phyloP scores from a whole-genome alignment of 2,113 vertebrate species.

The Ctenomys sociabilis region DNA sequence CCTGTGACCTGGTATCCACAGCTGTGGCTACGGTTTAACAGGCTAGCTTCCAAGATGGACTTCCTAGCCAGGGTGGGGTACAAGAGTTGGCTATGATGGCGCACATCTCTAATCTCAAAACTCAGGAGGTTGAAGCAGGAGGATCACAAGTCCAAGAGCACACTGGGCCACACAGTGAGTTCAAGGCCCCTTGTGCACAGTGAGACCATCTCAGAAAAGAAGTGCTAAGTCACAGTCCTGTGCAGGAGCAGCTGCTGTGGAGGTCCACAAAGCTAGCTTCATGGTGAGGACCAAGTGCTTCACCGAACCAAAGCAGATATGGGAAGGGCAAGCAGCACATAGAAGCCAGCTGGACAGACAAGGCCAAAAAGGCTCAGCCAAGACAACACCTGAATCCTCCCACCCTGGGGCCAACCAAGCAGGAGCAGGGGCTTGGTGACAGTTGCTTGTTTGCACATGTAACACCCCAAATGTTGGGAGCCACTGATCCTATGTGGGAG shows the following conservation, averaged over 20 bases:
- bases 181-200: not conserved
- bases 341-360: not conserved
- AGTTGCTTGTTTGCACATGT: not conserved
- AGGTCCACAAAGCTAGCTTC: not conserved
- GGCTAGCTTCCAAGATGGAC: not conserved
- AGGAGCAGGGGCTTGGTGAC: not conserved
- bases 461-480: too few species aligned
- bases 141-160: not conserved
- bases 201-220: not conserved
- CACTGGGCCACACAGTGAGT: not conserved
- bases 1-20: not conserved
- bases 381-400: not conserved
- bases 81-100: not conserved
- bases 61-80: not conserved
- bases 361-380: not conserved
- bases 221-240: not conserved
- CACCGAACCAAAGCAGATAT: not conserved
- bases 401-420: not conserved
- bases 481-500: too few species aligned
- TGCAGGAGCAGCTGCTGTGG: not conserved
- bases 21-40: not conserved
- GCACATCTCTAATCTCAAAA: not conserved
- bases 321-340: not conserved
- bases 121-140: not conserved
- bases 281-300: not conserved